Percentiles rank a stretch among this genome's conserved stretches.
Conservation (phyloP, 92 coral and sea anemone species). For the Zoanthus sansibaricus region DNA sequence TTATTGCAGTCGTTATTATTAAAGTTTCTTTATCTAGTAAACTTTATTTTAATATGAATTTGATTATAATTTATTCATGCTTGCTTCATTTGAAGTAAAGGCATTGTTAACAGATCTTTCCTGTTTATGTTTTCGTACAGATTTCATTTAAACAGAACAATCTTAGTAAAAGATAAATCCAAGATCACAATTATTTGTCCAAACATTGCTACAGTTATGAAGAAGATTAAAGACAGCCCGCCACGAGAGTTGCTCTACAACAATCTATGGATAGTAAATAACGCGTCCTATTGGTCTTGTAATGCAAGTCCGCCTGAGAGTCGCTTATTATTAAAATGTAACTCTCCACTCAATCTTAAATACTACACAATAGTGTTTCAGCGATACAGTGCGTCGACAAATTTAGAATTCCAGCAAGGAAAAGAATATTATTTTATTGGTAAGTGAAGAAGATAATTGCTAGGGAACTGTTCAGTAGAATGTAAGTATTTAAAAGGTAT, state of each 20-base stretch:
- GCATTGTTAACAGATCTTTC: neutral
- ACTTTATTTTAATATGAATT: neutral
- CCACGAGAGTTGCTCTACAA: slow-evolving; percentile 7
- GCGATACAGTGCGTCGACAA: slow-evolving; percentile 23
- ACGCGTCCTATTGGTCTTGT: slow-evolving; percentile 38
- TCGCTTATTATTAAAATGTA: slow-evolving; percentile 5
- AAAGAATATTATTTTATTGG: slow-evolving; percentile 39
- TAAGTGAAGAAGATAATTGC: neutral
- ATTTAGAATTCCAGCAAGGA: slow-evolving; percentile 30
- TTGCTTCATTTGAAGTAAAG: neutral
- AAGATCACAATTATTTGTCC: slow-evolving; percentile 39
- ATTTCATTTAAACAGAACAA: slow-evolving; percentile 16
- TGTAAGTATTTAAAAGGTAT: too few relatives aligned
- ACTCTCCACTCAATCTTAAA: slow-evolving; percentile 6
- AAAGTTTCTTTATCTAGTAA: neutral
- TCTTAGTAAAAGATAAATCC: slow-evolving; percentile 34
- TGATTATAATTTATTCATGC: neutral
- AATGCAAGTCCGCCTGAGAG: slow-evolving; percentile 36
- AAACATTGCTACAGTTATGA: slow-evolving; percentile 32
- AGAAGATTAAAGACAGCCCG: slow-evolving; percentile 23
- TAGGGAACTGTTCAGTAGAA: neutral
- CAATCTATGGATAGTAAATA: slow-evolving; percentile 32
- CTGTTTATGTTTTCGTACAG: neutral
- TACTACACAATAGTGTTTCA: slow-evolving; percentile 33
- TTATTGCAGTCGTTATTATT: neutral